These are phyloP conservation scores for Apis florea DNA, from an alignment of 1,140 invertebrate species.

Conservation along the genomic window DNA sequence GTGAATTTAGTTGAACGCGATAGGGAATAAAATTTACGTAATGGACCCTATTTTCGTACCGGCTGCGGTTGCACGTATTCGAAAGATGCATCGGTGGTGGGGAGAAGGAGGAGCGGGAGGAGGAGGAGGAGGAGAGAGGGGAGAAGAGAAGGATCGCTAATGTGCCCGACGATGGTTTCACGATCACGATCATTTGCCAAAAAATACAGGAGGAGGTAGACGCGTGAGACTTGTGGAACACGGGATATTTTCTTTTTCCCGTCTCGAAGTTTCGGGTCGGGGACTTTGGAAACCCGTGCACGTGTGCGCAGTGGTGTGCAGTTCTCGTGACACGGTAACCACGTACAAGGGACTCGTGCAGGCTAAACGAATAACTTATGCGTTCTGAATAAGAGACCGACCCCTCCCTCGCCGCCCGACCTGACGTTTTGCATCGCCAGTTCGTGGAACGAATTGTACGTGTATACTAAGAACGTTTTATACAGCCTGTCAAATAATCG, in stretches of 20 bases:
- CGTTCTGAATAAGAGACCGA: constrained; percentile 62
- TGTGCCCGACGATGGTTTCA: constrained; percentile 34
- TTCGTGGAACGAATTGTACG: background rate
- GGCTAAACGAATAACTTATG: constrained; percentile 65
- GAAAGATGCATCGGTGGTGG: no score
- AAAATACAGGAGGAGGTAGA: constrained; percentile 26
- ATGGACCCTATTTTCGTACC: constrained; percentile 18
- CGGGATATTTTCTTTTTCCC: constrained; percentile 3
- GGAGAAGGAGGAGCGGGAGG: no score
- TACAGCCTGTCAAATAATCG: constrained; percentile 14
- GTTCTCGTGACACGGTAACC: constrained; percentile 58
- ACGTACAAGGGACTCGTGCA: constrained; percentile 50
- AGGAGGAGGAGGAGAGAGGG: no score
- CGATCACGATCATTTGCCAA: constrained; percentile 25
- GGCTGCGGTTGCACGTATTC: constrained; percentile 6
- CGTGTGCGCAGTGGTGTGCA: constrained; percentile 58
- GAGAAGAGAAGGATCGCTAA: constrained; percentile 10
- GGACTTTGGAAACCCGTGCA: constrained; percentile 50
- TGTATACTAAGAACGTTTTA: background rate
- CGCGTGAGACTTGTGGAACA: background rate
- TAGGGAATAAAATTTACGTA: constrained; percentile 44
- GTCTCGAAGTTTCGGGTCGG: background rate
- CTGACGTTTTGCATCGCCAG: constrained; percentile 26
- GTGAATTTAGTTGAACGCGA: background rate
- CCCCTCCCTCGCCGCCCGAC: constrained; percentile 22